These are phyloP conservation scores for Pyralis farinalis DNA, from an alignment of 2,888 invertebrate species.

Conservation along the genomic window DNA sequence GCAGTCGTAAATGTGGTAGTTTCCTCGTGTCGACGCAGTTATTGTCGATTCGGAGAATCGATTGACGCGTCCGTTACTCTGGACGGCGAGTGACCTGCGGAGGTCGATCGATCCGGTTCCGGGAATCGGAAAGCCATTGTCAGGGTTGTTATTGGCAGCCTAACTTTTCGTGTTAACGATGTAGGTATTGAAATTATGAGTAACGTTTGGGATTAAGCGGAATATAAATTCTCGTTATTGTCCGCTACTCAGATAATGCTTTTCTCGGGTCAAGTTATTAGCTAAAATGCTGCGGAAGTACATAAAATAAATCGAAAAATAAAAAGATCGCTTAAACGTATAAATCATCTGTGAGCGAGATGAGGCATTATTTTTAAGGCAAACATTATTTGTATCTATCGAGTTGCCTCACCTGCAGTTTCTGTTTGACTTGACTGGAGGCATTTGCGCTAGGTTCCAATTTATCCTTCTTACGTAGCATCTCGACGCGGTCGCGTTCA, in stretches of 20 bases:
- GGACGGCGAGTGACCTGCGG: neutral
- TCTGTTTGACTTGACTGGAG: conserved; percentile 97
- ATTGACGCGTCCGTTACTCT: neutral
- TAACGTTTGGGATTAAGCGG: no score
- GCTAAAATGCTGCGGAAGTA: no score
- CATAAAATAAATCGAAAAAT: no score
- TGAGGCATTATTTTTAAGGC: no score
- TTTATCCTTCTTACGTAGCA: conserved; percentile 95
- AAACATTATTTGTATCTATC: no score
- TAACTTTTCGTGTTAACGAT: no score
- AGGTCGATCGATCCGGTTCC: neutral
- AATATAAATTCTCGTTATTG: no score
- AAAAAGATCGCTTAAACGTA: no score
- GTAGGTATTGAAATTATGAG: no score
- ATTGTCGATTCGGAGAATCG: neutral
- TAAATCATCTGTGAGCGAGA: no score
- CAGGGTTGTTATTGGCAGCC: neutral
- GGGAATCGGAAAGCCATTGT: neutral
- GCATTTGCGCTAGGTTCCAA: conserved; percentile 98
- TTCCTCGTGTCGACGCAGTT: neutral
- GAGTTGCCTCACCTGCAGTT: conserved; percentile 91
- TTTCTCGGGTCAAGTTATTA: no score
- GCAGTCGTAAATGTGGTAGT: neutral
- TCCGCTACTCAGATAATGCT: no score
- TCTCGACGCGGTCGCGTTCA: conserved; percentile 91